A percentile compares a stretch with the other conserved stretches of the same genome.
Evolutionary conservation across 2,797 vertebrate species (phyloP).

Genomic region (Glyptemys insculpta): DNA sequence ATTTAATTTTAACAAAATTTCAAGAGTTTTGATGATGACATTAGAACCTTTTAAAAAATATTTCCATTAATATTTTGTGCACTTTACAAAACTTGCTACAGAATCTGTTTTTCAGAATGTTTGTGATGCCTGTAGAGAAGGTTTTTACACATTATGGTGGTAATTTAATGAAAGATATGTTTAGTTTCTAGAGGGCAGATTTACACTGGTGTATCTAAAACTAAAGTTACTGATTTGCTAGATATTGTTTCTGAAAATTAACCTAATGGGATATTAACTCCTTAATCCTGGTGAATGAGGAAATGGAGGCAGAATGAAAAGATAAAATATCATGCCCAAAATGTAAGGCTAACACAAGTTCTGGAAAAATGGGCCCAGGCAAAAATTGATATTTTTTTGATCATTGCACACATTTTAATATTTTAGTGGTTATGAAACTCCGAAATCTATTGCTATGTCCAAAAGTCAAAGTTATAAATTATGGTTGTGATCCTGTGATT

Average conservation of each 20-base stretch:
- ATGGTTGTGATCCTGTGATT: neutral
- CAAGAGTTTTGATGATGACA: slow-evolving; percentile 52
- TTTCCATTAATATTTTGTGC: slow-evolving; percentile 78
- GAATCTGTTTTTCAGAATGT: slow-evolving; percentile 28
- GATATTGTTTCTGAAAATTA: neutral
- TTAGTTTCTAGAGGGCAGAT: slow-evolving; percentile 58
- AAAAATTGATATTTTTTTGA: neutral
- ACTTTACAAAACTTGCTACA: slow-evolving; percentile 79
- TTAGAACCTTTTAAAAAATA: slow-evolving; percentile 51
- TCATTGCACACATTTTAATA: neutral
- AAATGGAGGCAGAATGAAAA: neutral
- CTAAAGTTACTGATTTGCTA: slow-evolving; percentile 38
- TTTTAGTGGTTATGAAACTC: neutral
- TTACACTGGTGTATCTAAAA: slow-evolving; percentile 27
- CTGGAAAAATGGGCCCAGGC: neutral
- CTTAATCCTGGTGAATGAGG: neutral
- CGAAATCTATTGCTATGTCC: neutral
- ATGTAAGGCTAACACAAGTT: neutral
- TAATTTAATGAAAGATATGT: slow-evolving; percentile 50
- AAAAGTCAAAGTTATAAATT: neutral
- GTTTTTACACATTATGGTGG: slow-evolving; percentile 49
- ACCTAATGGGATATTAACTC: slow-evolving; percentile 18
- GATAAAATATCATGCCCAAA: neutral
- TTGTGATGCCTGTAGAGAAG: slow-evolving; percentile 41
- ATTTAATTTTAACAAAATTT: slow-evolving; percentile 68